Percentiles rank a stretch among this genome's conserved stretches.
phyloP scores from a whole-genome alignment of 2,797 vertebrate genomes.

The Lepidocolaptes lacrymiger region DNA sequence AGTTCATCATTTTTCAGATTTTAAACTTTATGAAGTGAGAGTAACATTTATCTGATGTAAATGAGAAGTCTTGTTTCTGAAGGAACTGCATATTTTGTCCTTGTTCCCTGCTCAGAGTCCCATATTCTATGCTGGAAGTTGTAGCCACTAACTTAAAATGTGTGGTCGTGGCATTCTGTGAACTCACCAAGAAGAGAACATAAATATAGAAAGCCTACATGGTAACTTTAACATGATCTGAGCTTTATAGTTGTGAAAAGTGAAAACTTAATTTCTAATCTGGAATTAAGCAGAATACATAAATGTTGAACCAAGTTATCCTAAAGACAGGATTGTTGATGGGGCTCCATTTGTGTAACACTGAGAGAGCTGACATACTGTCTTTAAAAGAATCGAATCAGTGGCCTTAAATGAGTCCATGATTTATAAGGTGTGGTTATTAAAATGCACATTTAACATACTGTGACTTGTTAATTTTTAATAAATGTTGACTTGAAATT shows the following conservation, averaged over 20 bases:
- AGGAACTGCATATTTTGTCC: not conserved
- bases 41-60: accelerated
- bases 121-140: not conserved
- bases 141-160: not conserved
- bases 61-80: not conserved
- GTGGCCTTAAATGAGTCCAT: not conserved
- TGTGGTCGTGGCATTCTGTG: not conserved
- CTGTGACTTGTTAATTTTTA: not conserved
- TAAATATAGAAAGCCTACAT: not conserved
- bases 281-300: not conserved
- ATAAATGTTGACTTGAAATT: not conserved
- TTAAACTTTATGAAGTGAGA: not conserved
- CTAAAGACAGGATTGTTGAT: not conserved
- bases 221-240: not conserved
- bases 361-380: not conserved
- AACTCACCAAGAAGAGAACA: not conserved
- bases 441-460: not conserved
- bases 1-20: not conserved
- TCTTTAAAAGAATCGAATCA: not conserved
- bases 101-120: not conserved
- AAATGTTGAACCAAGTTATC: not conserved
- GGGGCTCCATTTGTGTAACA: not conserved
- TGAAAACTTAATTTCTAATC: not conserved
- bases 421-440: not conserved
- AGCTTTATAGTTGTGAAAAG: not conserved